phyloP scores from a whole-genome alignment of 2,113 vertebrate genomes.

The Mustelus asterias region DNA sequence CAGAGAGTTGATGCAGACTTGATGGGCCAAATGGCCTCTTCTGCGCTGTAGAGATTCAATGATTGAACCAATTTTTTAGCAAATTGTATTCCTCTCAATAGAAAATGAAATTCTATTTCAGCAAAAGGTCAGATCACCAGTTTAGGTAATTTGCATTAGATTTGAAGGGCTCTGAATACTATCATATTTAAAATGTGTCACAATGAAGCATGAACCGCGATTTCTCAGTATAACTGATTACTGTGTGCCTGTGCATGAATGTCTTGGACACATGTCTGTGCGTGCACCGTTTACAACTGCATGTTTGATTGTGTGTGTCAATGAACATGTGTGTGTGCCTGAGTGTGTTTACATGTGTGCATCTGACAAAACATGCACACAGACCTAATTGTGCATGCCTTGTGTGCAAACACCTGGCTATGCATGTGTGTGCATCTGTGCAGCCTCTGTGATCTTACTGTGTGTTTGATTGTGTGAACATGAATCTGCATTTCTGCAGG shows the following conservation, averaged over 20 bases:
- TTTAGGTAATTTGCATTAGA: not conserved
- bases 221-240: not conserved
- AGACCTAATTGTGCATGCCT: too few species aligned
- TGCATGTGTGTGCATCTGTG: not conserved
- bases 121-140: not conserved
- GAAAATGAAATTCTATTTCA: not conserved
- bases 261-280: not conserved
- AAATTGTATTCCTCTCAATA: not conserved
- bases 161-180: too few species aligned
- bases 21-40: too few species aligned
- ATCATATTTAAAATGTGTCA: not conserved
- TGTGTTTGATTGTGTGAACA: not conserved
- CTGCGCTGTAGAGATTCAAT: not conserved
- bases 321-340: not conserved
- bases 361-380: not conserved
- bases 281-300: not conserved
- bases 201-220: not conserved
- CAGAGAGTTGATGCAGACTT: too few species aligned
- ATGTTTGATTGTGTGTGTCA: not conserved
- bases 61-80: not conserved
- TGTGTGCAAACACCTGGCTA: not conserved
- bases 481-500: not conserved
- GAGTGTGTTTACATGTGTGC: not conserved
- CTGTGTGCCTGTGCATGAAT: not conserved
- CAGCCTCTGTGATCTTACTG: not conserved